Conservation (phyloP, 2,888 invertebrate genomes). For the Spodoptera littoralis region DNA sequence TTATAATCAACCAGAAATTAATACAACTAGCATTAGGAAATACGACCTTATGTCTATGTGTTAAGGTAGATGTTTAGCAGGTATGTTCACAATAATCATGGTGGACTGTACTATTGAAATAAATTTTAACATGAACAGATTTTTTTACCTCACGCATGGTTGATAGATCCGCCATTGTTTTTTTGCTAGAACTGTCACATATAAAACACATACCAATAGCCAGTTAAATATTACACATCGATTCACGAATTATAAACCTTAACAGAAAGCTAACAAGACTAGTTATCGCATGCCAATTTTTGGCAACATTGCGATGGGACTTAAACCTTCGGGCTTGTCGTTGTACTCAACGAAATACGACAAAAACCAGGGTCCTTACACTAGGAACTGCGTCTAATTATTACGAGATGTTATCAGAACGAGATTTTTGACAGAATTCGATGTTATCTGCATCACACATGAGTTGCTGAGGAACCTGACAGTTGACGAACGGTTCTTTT, state of each 20-base stretch:
- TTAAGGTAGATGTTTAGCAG: too few species aligned
- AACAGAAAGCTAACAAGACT: neutral
- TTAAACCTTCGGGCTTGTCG: conserved; percentile 15
- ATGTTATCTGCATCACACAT: conserved; percentile 55
- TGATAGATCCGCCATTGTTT: conserved; percentile 22
- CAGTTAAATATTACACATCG: too few species aligned
- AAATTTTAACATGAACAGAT: conserved; percentile 1
- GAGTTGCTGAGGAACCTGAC: conserved; percentile 27
- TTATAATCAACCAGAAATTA: neutral
- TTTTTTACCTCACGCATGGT: conserved; percentile 26
- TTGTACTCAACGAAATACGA: conserved; percentile 14
- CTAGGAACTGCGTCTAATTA: conserved; percentile 41
- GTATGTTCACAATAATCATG: too few species aligned
- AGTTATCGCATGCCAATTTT: neutral
- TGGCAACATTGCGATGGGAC: neutral
- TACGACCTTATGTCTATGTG: too few species aligned
- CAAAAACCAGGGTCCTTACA: conserved; percentile 45
- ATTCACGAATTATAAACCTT: conserved; percentile 2
- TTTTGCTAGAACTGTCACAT: conserved; percentile 23
- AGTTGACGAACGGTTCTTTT: conserved; percentile 30
- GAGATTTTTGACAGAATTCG: conserved; percentile 59
- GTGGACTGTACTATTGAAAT: neutral
- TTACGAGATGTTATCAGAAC: conserved; percentile 48
- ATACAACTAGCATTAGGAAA: neutral
- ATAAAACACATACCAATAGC: neutral